phyloP scores from a whole-genome alignment of 2,888 invertebrate genomes.

The Orthosia gracilis region DNA sequence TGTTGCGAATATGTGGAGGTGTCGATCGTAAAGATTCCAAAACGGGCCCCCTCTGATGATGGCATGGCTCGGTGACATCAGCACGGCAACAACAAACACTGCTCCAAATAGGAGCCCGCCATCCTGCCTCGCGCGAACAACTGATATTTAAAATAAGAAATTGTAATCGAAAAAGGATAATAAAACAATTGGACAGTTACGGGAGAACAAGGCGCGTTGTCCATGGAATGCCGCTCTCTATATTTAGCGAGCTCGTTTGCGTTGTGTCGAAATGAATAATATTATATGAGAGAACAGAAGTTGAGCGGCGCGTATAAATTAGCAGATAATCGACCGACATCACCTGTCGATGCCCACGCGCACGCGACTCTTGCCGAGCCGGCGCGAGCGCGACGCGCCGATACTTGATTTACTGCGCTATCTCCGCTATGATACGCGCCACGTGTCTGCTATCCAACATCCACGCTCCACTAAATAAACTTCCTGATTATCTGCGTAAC shows the following conservation, averaged over 20 bases:
- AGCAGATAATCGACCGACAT: constrained; percentile 86
- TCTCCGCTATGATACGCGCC: constrained; percentile 74
- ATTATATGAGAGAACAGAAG: constrained; percentile 87
- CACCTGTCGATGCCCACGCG: constrained; percentile 84
- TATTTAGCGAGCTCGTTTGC: constrained; percentile 88
- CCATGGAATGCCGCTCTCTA: constrained; percentile 85
- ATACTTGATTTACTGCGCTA: constrained; percentile 76
- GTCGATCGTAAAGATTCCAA: constrained; percentile 88
- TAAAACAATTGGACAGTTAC: constrained; percentile 84
- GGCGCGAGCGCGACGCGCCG: constrained; percentile 50
- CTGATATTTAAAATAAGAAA: constrained; percentile 83
- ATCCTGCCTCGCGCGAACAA: constrained; percentile 68
- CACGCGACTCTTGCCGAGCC: constrained; percentile 71
- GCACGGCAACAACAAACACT: constrained; percentile 76
- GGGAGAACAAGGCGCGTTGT: constrained; percentile 79
- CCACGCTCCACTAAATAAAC: constrained; percentile 79
- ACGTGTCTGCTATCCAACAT: constrained; percentile 76
- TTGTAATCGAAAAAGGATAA: constrained; percentile 81
- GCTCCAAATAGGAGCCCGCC: constrained; percentile 78
- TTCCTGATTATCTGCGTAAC: constrained; percentile 74
- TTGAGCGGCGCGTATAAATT: constrained; percentile 87
- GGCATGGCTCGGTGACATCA: constrained; percentile 86
- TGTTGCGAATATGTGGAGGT: constrained; percentile 86
- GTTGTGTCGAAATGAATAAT: constrained; percentile 86
- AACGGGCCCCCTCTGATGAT: constrained; percentile 84